Conservation (phyloP, 1,140 invertebrate genomes). For the Scaptomyza pallida region DNA sequence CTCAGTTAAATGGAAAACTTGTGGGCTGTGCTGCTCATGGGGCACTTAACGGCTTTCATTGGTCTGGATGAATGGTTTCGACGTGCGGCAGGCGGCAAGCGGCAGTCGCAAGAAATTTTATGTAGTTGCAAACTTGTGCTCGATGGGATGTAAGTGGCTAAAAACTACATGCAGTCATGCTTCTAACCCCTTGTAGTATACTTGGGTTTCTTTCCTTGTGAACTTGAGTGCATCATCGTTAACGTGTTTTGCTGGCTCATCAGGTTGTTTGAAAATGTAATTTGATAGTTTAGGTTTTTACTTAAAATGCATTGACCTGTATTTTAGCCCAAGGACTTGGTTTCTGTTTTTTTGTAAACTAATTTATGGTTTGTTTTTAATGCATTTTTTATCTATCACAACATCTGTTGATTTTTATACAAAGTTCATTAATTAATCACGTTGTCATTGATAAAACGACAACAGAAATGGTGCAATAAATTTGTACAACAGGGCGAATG, state of each 20-base stretch:
- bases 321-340: conserved; percentile 15
- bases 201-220: background rate
- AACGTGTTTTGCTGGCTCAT: conserved; percentile 44
- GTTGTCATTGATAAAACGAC: background rate
- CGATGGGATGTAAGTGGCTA: conserved; percentile 64
- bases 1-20: conserved; percentile 48
- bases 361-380: background rate
- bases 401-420: background rate
- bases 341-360: conserved; percentile 5
- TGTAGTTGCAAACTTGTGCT: conserved; percentile 65
- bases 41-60: conserved; percentile 68
- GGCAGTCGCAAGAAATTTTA: conserved; percentile 39
- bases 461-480: conserved; percentile 19
- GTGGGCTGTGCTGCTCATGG: conserved; percentile 30
- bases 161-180: conserved; percentile 38
- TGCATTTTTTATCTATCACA: background rate
- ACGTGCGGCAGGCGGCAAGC: conserved; percentile 11
- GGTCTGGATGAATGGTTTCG: conserved; percentile 43
- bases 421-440: background rate
- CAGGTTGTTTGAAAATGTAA: conserved; percentile 31
- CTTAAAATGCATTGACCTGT: conserved; percentile 50
- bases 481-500: conserved; percentile 10
- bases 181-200: background rate
- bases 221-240: conserved; percentile 50
- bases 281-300: conserved; percentile 25